phyloP scores from a whole-genome alignment of 2,797 vertebrate species.

The Siniperca undulata region DNA sequence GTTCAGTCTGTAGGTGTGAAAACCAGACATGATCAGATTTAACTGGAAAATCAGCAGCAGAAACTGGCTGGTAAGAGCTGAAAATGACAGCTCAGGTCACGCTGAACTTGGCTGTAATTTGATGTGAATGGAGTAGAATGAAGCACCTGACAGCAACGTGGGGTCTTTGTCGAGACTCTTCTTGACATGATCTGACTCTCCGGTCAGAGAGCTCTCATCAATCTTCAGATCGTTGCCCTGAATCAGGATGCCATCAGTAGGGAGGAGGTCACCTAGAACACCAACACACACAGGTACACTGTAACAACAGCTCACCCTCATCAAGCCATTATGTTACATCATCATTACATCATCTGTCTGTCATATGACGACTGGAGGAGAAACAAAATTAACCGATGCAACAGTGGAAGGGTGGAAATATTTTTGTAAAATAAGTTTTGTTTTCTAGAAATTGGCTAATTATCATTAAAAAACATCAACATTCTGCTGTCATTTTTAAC shows the following conservation, averaged over 20 bases:
- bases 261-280: constrained; percentile 95
- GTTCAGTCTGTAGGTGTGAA: not conserved
- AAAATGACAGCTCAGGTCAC: constrained; percentile 15
- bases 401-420: not conserved
- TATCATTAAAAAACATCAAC: not conserved
- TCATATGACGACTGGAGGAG: constrained; percentile 17
- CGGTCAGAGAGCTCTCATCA: constrained; percentile 97
- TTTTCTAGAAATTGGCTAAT: not conserved
- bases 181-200: constrained; percentile 97
- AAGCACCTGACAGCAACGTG: constrained; percentile 94
- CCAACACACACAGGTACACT: constrained; percentile 38
- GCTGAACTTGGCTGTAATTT: constrained; percentile 26
- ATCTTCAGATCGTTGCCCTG: constrained; percentile 98
- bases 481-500: not conserved
- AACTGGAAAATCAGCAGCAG: not conserved
- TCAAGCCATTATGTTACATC: constrained; percentile 6
- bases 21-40: not conserved
- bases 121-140: not conserved
- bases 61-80: not conserved
- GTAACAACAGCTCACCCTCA: not conserved
- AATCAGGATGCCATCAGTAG: constrained; percentile 94
- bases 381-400: not conserved
- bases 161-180: constrained; percentile 94
- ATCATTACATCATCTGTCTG: constrained; percentile 13
- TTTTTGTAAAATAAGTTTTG: too few relatives aligned